phyloP scores from a whole-genome alignment of 2,888 invertebrate genomes.

The Lymantria monacha region DNA sequence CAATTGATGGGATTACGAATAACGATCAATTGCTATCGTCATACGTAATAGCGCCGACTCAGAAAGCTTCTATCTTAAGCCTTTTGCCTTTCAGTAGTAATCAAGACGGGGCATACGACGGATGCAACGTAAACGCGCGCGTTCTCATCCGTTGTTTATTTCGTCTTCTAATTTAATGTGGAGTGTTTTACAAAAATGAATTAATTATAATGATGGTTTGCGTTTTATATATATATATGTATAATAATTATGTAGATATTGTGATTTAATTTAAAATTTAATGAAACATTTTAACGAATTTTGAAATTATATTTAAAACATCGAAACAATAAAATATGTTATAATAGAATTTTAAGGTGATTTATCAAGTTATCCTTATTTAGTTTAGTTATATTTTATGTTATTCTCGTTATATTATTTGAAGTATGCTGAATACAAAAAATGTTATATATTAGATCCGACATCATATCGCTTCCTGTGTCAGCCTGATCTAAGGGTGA shows the following conservation, averaged over 20 bases:
- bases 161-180: constrained; percentile 13
- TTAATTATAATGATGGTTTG: constrained; percentile 27
- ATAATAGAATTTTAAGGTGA: too few species aligned
- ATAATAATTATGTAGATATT: neutral
- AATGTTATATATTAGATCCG: too few species aligned
- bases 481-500: too few species aligned
- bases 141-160: constrained; percentile 24
- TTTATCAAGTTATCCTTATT: too few species aligned
- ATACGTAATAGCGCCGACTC: constrained; percentile 28
- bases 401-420: too few species aligned
- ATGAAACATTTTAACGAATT: neutral
- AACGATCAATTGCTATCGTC: constrained; percentile 13
- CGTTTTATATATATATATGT: constrained; percentile 3
- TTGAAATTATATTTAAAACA: too few species aligned
- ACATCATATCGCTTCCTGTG: too few species aligned
- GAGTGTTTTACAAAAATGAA: constrained; percentile 18
- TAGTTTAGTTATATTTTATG: too few species aligned
- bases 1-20: neutral
- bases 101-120: constrained; percentile 33
- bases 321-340: too few species aligned
- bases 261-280: neutral
- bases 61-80: constrained; percentile 31
- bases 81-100: constrained; percentile 34
- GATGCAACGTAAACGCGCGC: constrained; percentile 30
- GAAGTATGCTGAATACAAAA: too few species aligned